Percentiles rank a stretch among this genome's conserved stretches.
These are phyloP conservation scores for Xenus cinereus DNA, from an alignment of 2,113 vertebrate genomes.

Conservation along the genomic window DNA sequence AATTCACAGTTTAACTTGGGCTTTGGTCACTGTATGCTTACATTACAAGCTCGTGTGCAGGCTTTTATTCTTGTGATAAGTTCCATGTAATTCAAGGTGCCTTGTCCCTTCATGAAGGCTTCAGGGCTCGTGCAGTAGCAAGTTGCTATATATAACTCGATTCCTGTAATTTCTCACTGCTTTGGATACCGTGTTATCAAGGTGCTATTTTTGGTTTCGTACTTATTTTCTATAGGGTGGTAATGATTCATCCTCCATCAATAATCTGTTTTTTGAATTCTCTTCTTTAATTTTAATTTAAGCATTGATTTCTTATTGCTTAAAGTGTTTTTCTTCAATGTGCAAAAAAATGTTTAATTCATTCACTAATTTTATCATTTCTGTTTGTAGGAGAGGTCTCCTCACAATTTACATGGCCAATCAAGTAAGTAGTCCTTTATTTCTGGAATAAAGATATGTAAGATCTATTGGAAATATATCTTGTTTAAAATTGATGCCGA, in stretches of 20 bases:
- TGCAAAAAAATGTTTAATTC: neutral
- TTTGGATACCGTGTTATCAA: neutral
- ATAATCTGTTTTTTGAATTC: neutral
- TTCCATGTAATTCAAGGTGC: neutral
- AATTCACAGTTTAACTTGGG: neutral
- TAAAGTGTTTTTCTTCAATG: neutral
- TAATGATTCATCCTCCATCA: neutral
- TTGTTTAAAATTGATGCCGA: neutral
- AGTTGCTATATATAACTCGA: neutral
- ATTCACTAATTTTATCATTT: constrained; percentile 4
- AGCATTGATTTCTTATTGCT: neutral
- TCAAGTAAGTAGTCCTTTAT: constrained; percentile 83
- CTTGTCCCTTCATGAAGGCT: neutral
- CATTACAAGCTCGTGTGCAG: rapidly evolving
- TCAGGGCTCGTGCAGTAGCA: neutral
- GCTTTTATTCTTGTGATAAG: neutral
- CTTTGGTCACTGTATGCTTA: neutral
- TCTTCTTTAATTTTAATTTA: neutral
- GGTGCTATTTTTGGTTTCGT: neutral
- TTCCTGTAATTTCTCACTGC: neutral
- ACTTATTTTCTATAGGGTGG: neutral
- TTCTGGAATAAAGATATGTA: neutral
- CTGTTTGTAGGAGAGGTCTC: constrained; percentile 89
- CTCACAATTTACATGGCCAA: constrained; percentile 99
- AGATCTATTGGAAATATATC: neutral